phyloP scores from a whole-genome alignment of 2,888 invertebrate species.

The Xestia ashworthii region DNA sequence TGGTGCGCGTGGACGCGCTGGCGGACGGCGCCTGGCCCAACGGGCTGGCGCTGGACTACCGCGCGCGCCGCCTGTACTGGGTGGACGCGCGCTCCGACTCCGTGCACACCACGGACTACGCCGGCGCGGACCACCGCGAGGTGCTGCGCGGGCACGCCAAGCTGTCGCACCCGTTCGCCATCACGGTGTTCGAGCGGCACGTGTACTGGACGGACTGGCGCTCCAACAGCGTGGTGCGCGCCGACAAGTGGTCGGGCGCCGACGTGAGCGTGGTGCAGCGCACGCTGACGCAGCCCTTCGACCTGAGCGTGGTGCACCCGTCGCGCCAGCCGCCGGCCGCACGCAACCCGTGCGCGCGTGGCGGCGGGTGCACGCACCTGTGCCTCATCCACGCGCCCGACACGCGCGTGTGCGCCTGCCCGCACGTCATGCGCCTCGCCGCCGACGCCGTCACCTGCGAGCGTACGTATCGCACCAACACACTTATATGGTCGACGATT shows the following conservation, averaged over 20 bases:
- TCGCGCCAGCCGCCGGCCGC: slow-evolving; percentile 82
- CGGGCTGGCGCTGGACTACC: slow-evolving; percentile 95
- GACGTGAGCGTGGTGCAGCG: slow-evolving; percentile 95
- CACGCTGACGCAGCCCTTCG: slow-evolving; percentile 97
- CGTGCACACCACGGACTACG: slow-evolving; percentile 95
- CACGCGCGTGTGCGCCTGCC: slow-evolving; percentile 94
- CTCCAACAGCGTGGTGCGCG: slow-evolving; percentile 95
- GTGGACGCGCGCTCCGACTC: slow-evolving; percentile 96
- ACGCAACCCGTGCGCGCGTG: slow-evolving; percentile 93
- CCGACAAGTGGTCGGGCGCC: slow-evolving; percentile 96
- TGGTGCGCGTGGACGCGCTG: slow-evolving; percentile 90
- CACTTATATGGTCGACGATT: no score
- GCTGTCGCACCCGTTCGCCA: slow-evolving; percentile 97
- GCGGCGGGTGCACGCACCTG: slow-evolving; percentile 95
- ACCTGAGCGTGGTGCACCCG: slow-evolving; percentile 92
- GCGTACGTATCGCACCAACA: slow-evolving; percentile 76
- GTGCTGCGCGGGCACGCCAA: slow-evolving; percentile 94
- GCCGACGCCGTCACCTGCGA: slow-evolving; percentile 88
- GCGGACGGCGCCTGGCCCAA: slow-evolving; percentile 95
- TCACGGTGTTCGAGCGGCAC: slow-evolving; percentile 95
- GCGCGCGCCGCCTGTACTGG: slow-evolving; percentile 94
- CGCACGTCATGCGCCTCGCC: slow-evolving; percentile 95
- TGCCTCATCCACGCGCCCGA: slow-evolving; percentile 93
- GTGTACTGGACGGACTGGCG: slow-evolving; percentile 99
- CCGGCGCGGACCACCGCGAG: slow-evolving; percentile 93